A percentile compares a stretch with the other conserved stretches of the same genome.
Conservation (phyloP, 2,888 invertebrate species). For the Steromphala cineraria region DNA sequence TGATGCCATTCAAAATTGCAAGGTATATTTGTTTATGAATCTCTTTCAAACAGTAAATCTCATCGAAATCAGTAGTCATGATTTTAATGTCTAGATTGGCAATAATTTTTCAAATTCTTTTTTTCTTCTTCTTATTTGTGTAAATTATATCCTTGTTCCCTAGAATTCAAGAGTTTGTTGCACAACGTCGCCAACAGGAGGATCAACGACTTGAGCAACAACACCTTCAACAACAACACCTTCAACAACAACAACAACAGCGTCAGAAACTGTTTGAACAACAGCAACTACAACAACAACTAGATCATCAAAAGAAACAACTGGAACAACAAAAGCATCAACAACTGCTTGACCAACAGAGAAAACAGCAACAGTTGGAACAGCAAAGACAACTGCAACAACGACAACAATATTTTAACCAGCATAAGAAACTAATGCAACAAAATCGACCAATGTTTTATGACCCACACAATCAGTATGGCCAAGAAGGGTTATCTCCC, state of each 20-base stretch:
- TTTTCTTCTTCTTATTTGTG: no score
- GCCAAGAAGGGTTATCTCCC: not conserved
- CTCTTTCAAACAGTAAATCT: no score
- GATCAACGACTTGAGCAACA: constrained; percentile 71
- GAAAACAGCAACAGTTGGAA: constrained; percentile 24
- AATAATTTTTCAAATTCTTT: no score
- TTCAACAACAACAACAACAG: constrained; percentile 27
- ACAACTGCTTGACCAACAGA: constrained; percentile 19
- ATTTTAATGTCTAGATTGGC: no score
- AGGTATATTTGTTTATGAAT: no score
- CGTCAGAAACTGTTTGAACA: constrained; percentile 13
- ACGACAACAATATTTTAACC: not conserved
- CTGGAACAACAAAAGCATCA: not conserved
- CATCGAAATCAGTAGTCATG: no score
- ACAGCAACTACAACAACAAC: constrained; percentile 16
- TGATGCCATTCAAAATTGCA: no score
- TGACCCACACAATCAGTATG: constrained; percentile 11
- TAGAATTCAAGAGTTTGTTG: not conserved
- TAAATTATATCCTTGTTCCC: no score
- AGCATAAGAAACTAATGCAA: constrained; percentile 22
- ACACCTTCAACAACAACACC: constrained; percentile 27
- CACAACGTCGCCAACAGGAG: not conserved
- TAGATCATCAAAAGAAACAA: constrained; percentile 9
- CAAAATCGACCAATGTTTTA: constrained; percentile 6
- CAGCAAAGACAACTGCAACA: not conserved